Conservation (phyloP, 1,140 invertebrate species). For the Drosophila sulfurigaster region DNA sequence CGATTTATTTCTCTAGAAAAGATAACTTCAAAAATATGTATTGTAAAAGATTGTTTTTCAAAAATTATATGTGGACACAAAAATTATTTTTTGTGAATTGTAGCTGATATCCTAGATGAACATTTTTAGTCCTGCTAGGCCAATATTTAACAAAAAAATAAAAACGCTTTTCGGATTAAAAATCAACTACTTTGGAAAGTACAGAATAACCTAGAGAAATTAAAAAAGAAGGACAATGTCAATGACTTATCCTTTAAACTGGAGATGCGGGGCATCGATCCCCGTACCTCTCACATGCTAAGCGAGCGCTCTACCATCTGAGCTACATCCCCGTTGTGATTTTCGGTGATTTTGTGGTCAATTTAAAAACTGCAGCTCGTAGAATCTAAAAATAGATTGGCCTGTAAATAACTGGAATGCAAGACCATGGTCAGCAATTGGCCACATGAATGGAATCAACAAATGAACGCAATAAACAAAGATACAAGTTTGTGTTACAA, state of each 20-base stretch:
- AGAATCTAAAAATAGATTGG: slow-evolving; percentile 11
- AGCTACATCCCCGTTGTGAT: slow-evolving; percentile 32
- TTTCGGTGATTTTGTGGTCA: background rate
- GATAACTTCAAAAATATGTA: no score
- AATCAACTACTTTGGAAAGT: no score
- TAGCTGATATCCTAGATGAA: no score
- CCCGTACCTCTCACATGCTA: slow-evolving; percentile 86
- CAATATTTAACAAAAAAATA: no score
- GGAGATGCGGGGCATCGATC: slow-evolving; percentile 92
- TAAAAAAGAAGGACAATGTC: background rate
- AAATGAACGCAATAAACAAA: background rate
- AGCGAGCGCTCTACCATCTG: slow-evolving; percentile 43
- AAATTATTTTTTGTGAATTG: no score
- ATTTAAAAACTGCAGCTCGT: background rate
- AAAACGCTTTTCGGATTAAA: no score
- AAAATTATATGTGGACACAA: no score
- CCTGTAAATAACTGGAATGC: slow-evolving; percentile 33
- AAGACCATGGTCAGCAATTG: slow-evolving; percentile 37
- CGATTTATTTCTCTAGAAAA: background rate
- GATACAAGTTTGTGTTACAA: background rate
- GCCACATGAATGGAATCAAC: background rate
- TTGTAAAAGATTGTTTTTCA: no score
- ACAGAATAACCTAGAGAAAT: no score
- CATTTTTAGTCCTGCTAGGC: no score
- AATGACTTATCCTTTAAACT: slow-evolving; percentile 16